phyloP scores from a whole-genome alignment of 1,140 invertebrate species.

The Hylaeus volcanicus region DNA sequence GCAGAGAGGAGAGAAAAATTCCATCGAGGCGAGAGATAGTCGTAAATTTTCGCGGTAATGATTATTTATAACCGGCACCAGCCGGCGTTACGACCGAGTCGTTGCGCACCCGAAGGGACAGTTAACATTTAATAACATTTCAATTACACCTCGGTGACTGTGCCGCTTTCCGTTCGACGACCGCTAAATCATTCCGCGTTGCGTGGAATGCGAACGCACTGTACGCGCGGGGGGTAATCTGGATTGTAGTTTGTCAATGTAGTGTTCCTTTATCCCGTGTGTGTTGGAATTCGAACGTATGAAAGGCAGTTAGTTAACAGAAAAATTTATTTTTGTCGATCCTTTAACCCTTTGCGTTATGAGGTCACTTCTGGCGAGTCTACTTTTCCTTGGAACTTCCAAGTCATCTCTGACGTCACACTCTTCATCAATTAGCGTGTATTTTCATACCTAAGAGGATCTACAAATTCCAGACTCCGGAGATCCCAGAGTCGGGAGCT shows the following conservation, averaged over 20 bases:
- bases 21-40: not conserved
- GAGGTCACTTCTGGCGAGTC: too few species aligned
- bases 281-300: not conserved
- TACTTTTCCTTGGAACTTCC: too few species aligned
- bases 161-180: slow-evolving; percentile 9
- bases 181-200: slow-evolving; percentile 7
- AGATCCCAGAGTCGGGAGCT: too few species aligned
- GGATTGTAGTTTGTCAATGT: not conserved
- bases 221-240: not conserved
- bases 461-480: too few species aligned
- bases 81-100: not conserved
- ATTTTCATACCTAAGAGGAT: too few species aligned
- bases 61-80: slow-evolving; percentile 12
- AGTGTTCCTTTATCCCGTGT: too few species aligned
- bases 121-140: slow-evolving; percentile 49
- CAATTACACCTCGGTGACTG: slow-evolving; percentile 19
- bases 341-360: too few species aligned
- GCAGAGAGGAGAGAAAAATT: slow-evolving; percentile 9
- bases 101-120: slow-evolving; percentile 20
- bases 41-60: slow-evolving; percentile 45
- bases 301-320: not conserved
- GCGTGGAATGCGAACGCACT: slow-evolving; percentile 6
- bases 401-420: too few species aligned
- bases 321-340: too few species aligned
- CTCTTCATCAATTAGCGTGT: too few species aligned